Evolutionary conservation across 2,888 invertebrate genomes (phyloP).

Genomic region (Rhamnusium bicolor): DNA sequence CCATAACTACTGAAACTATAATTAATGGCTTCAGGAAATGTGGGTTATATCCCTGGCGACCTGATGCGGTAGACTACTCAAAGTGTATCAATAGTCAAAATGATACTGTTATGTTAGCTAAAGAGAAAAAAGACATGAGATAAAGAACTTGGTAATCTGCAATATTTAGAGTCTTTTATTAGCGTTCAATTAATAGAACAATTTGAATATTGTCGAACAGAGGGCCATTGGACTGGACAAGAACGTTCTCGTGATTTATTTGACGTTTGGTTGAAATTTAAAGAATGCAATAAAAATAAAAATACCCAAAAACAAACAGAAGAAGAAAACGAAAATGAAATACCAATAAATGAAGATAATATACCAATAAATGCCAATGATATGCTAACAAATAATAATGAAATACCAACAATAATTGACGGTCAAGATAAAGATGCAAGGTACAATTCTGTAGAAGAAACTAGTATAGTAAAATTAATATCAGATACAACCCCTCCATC

Average conservation of each 20-base stretch:
- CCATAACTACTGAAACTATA: neutral
- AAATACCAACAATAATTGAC: too few species aligned
- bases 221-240: neutral
- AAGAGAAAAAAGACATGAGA: neutral
- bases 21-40: slow-evolving; percentile 3
- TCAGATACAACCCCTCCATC: too few species aligned
- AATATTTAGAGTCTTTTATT: neutral
- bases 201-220: neutral
- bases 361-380: too few species aligned
- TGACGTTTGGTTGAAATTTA: neutral
- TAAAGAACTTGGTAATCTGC: neutral
- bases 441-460: too few species aligned
- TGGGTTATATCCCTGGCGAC: neutral
- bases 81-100: neutral
- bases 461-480: too few species aligned
- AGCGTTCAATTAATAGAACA: neutral
- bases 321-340: too few species aligned
- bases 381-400: too few species aligned
- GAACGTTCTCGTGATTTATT: neutral
- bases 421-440: too few species aligned
- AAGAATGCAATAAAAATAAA: neutral
- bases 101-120: neutral
- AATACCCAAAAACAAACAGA: too few species aligned
- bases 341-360: too few species aligned
- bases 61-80: neutral